Percentiles rank a stretch among this genome's conserved stretches.
phyloP scores from a whole-genome alignment of 2,888 invertebrate species.

The Copidosoma aretas region DNA sequence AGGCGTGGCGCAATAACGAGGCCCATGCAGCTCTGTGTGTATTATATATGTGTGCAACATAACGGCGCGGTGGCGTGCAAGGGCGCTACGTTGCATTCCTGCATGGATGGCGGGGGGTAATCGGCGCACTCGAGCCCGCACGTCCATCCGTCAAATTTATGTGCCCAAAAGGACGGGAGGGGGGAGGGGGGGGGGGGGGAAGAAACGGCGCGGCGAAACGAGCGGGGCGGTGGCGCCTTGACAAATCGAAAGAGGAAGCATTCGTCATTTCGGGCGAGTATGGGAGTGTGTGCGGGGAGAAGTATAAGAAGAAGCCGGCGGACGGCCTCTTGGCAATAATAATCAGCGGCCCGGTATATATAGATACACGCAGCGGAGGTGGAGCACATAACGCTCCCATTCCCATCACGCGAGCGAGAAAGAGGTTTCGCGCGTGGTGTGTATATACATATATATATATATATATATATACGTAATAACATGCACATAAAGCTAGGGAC shows the following conservation, averaged over 20 bases:
- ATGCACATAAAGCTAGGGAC: no score
- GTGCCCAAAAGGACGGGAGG: neutral
- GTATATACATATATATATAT: no score
- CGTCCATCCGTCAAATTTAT: neutral
- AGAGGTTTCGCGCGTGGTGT: neutral
- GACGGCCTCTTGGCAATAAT: neutral
- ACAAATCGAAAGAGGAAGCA: conserved; percentile 3
- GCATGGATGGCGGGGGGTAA: no score
- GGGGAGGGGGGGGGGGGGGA: neutral
- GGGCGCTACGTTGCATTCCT: no score
- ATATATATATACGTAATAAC: no score
- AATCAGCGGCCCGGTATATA: conserved; percentile 1
- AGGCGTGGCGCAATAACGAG: no score
- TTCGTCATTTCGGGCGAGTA: conserved; percentile 9
- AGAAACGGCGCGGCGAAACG: neutral
- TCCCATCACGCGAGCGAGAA: conserved; percentile 29
- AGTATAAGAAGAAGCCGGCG: neutral
- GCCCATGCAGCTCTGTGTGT: no score
- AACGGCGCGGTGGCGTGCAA: no score
- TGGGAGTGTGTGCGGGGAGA: no score
- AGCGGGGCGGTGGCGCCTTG: neutral
- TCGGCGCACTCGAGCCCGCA: no score
- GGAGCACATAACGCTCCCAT: no score
- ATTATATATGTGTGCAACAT: no score
- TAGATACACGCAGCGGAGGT: neutral